Evolutionary conservation across 1,140 invertebrate species (phyloP).

Genomic region (Trypoxylus dichotomus): DNA sequence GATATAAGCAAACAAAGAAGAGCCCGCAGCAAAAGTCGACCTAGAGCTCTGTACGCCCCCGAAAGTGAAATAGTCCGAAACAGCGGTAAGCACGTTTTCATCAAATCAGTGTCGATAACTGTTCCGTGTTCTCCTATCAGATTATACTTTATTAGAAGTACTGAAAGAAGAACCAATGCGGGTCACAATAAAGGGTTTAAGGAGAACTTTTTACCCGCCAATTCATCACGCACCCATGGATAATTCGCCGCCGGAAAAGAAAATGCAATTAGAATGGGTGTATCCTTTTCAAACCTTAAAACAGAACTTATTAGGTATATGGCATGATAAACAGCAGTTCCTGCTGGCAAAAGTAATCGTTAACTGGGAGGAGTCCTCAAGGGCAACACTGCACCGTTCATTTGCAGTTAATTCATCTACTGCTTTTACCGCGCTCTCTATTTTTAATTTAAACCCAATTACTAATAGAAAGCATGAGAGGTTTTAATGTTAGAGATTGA

Average conservation of each 20-base stretch:
- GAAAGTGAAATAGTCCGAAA: slow-evolving; percentile 76
- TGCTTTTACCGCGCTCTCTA: background rate
- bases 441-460: background rate
- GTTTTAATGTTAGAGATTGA: too few species aligned
- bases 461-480: too few species aligned
- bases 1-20: slow-evolving; percentile 60
- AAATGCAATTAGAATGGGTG: slow-evolving; percentile 90
- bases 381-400: background rate
- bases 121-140: slow-evolving; percentile 51
- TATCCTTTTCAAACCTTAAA: slow-evolving; percentile 60
- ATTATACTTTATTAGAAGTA: slow-evolving; percentile 81
- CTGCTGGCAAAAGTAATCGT: background rate
- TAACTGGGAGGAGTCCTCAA: background rate
- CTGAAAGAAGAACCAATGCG: slow-evolving; percentile 80
- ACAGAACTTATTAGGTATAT: background rate
- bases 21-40: slow-evolving; percentile 79
- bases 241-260: slow-evolving; percentile 82
- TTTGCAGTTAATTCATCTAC: background rate
- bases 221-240: slow-evolving; percentile 78
- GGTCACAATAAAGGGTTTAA: slow-evolving; percentile 80
- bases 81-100: slow-evolving; percentile 58
- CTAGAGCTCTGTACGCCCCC: slow-evolving; percentile 74
- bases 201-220: slow-evolving; percentile 85
- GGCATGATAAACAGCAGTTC: background rate
- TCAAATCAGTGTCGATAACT: background rate